Conservation (phyloP, 2,113 vertebrate genomes). For the Podarcis raffonei region DNA sequence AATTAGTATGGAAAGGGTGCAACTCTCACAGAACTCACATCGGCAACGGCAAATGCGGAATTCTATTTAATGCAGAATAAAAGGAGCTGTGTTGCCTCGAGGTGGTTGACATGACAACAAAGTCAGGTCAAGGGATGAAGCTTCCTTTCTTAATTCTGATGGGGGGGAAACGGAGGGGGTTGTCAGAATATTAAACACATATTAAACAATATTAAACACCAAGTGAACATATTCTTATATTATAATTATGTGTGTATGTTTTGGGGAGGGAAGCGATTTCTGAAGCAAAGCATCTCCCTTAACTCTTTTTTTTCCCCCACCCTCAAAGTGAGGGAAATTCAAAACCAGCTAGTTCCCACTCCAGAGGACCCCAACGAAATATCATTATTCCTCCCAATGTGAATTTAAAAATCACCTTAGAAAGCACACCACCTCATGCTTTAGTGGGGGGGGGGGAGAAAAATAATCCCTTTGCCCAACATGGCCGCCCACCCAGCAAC, state of each 20-base stretch:
- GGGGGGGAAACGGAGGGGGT: accelerated
- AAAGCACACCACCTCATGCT: neutral
- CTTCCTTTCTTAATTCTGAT: neutral
- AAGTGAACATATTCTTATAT: neutral
- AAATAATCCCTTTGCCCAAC: slow-evolving; percentile 75
- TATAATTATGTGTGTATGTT: neutral
- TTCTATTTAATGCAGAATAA: neutral
- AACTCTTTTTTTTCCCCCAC: no score
- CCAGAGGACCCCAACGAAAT: neutral
- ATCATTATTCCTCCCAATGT: neutral
- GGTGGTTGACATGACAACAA: neutral
- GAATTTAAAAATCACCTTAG: no score
- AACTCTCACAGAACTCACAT: no score
- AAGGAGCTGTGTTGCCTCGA: neutral
- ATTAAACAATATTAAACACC: no score
- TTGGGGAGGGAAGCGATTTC: neutral
- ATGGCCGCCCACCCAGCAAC: slow-evolving; percentile 74
- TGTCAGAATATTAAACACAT: accelerated
- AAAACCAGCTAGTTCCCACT: accelerated
- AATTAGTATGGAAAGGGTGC: neutral
- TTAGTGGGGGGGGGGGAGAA: slow-evolving; percentile 24
- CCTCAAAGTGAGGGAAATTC: neutral
- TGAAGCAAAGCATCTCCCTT: no score
- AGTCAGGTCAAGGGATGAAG: accelerated
- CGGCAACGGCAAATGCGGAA: neutral